Base-by-base conservation (phyloP, 2,797 vertebrate genomes). In the Coilia nasus region DNA sequence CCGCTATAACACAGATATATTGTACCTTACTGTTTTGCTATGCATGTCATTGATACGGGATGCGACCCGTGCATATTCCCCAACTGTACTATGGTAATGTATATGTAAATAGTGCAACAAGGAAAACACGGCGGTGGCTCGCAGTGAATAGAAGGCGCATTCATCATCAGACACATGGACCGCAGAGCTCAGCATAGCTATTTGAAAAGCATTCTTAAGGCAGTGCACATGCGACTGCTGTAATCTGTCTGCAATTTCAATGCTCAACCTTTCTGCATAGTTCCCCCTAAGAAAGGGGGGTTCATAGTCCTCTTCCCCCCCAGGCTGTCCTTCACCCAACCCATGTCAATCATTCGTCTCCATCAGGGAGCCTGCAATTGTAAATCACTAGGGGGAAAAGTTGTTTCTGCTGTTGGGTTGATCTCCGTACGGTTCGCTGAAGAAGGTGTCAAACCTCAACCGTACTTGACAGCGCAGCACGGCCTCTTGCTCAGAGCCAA, bases 41-140 rank as follows among this genome's bases (percentile, higher is more conserved):
- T 78, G 71, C 71, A 78, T 78, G 31, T 78, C 71, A 78, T 78
- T 78, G 71, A 78, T 31, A 78, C 35, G 9, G 71, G 71, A 15
- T 44, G 71, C 71, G 41, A 44, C 31, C 17, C 35, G 19, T 41
- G 31, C 35, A 41, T 78, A 78, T 44, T 78, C 71, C 21, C 15
- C 19, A 2, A 21, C 35, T 44, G 71, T 44, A 41, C 31, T 78
- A 78, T 78, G 71, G 31, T 78, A 21, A 78, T 78, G 71, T 41
- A 19, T 44, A 78, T 78, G 71, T 41, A 44, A 78, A 78, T 44
- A 44, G 17, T 31, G 2, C 31, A 19, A 31, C 4, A 44, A 78
- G 15, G 6, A 78, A 78, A 75, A 75, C 31, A 75, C 31, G 19
- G 67, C 71, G 15, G 3, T 71, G 28, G 15, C 25, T n/a, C 64